Evolutionary conservation across 1,140 invertebrate species (phyloP), one percentile per base, ranked within the genome.

Genomic region (Sitodiplosis mosellana): DNA sequence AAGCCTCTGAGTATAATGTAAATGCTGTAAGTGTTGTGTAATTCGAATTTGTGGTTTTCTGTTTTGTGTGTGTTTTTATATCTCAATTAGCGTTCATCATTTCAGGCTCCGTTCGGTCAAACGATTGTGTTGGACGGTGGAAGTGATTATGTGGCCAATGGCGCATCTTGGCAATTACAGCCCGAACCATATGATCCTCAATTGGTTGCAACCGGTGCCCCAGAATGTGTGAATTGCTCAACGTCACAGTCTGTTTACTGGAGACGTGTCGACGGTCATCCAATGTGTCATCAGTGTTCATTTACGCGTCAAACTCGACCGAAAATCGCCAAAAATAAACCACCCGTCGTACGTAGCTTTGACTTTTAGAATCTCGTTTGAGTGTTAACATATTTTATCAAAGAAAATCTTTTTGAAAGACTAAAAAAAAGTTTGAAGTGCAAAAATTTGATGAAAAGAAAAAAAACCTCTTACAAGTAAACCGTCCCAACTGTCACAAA

Each of bases 151-250:
- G n/a, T 41, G 14, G 18, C 38, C 15, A 48, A 48, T 41, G 47
- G 48, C 34, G 40, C 42, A 34, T 41, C 34, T 38, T 48, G 22
- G 54, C 61, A 60, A 52, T 18, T 65, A 65, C 64, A 57, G 61
- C 19, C 61, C 1, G 21, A 18, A 27, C 1, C 37, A 12, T 48
- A 41, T 34, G 47, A 48, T 41, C 40, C 36, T 1, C 14, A 6
- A 17, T 17, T 48, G 19, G 33, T 48, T 18, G 14, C 37, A 33
- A 27, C 66, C 41, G 37, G 37, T 6, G 11, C 17, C 2, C 83
- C 80, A 60, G 90, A 81, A 69, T 95, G 90, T 62, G 83, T 87
- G 33, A 90, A 91, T 67, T 94, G 90, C 64, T 85, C 83, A 6
- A 80, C 81, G 3, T 83, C 77, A 45, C 77, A 78, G 27, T 91